These are phyloP conservation scores for Boloria euphrosyne DNA, from an alignment of 2,888 invertebrate genomes.

Conservation along the genomic window DNA sequence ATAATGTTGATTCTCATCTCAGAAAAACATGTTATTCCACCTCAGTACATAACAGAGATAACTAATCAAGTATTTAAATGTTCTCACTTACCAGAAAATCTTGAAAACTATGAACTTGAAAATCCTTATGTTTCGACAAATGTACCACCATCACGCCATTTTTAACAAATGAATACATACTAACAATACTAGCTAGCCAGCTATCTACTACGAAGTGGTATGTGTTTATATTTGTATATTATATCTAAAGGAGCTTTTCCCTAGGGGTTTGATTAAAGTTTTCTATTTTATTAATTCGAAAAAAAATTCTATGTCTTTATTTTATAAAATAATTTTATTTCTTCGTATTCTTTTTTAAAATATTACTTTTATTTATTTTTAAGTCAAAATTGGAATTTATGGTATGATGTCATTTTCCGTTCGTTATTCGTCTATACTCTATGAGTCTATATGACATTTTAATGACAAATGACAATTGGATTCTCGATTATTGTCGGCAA, in stretches of 20 bases:
- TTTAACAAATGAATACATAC: constrained; percentile 76
- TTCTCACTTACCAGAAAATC: constrained; percentile 61
- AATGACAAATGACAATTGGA: no score
- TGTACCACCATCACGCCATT: constrained; percentile 77
- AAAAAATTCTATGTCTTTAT: background rate
- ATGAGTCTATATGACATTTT: no score
- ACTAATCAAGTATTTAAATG: constrained; percentile 56
- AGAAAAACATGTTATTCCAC: constrained; percentile 47
- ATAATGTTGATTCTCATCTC: constrained; percentile 48
- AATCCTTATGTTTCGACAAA: constrained; percentile 68
- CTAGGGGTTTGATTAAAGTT: background rate
- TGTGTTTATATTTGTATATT: constrained; percentile 22
- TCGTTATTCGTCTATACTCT: background rate
- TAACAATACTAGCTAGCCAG: constrained; percentile 41
- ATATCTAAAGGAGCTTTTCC: constrained; percentile 1
- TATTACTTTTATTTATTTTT: background rate
- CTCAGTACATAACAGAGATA: constrained; percentile 54
- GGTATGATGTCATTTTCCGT: constrained; percentile 13
- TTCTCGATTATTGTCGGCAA: no score
- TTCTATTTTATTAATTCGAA: background rate
- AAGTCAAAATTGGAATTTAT: constrained; percentile 11
- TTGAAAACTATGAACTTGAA: constrained; percentile 71
- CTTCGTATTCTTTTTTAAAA: background rate
- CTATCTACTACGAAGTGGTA: constrained; percentile 35
- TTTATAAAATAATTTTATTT: constrained; percentile 9